These are phyloP conservation scores for Troides aeacus DNA, from an alignment of 2,888 invertebrate genomes.

Conservation along the genomic window DNA sequence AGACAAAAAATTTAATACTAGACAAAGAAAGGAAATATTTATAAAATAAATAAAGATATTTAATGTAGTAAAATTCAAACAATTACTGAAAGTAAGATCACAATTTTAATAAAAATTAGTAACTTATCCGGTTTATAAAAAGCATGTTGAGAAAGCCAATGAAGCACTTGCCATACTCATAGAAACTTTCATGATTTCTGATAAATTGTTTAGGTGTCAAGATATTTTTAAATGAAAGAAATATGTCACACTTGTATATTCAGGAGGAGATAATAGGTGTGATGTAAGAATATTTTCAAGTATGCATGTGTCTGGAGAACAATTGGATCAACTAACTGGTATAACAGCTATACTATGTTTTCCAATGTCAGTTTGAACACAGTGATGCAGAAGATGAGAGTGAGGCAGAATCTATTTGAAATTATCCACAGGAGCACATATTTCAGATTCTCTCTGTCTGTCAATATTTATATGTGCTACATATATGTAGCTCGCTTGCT, in stretches of 20 bases:
- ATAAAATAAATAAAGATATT: too few species aligned
- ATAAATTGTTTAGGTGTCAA: conserved; percentile 95
- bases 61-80: too few species aligned
- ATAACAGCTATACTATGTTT: conserved; percentile 97
- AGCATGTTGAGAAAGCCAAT: conserved; percentile 92
- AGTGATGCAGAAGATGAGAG: conserved; percentile 83
- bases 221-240: conserved; percentile 90
- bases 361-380: conserved; percentile 96
- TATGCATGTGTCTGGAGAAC: conserved; percentile 99
- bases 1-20: too few species aligned
- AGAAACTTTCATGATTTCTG: conserved; percentile 96
- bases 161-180: conserved; percentile 90
- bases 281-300: conserved; percentile 99
- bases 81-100: too few species aligned
- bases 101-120: too few species aligned
- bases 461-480: too few species aligned
- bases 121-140: conserved; percentile 66
- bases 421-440: not conserved
- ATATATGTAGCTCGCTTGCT: too few species aligned
- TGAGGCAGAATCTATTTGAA: conserved; percentile 55
- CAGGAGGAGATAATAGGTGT: conserved; percentile 93
- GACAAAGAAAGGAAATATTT: too few species aligned
- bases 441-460: too few species aligned
- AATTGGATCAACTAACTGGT: conserved; percentile 96
- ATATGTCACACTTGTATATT: conserved; percentile 95